Base-by-base conservation (phyloP, 2,113 vertebrate genomes). In the Columba livia region DNA sequence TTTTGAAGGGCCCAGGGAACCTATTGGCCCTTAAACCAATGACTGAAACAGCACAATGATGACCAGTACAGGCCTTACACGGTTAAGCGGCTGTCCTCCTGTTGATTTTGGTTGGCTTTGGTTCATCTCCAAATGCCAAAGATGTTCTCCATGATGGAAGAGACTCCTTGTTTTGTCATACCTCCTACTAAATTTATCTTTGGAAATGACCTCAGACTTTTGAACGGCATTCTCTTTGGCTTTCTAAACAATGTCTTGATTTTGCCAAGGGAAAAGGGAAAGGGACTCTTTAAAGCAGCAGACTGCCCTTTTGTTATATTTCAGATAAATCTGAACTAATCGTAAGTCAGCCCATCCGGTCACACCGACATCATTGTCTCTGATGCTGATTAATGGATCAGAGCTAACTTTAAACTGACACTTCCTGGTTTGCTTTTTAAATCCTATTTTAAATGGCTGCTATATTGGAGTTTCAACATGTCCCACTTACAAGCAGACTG, bases 181-280 rank as follows among this genome's bases (percentile, higher is more conserved):
- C 10, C 11, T 67, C 36, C 28, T 21, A 42, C 94, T 85, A 66
- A 79, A 77, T 95, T 94, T 96, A 65, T 84, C 82, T 94, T 89
- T 97, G 96, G 92, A 97, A 97, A 94, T 97, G 91, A 98, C 85
- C 91, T 98, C 96, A 97, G 95, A 67, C 66, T 85, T 95, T 69
- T 92, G 87, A 97, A 89, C 34, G 40, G 74, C 64, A 19, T 90
- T 97, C 95, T 93, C 92, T 93, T 95, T 93, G 90, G 58, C 80
- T 96, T 96, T 97, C 90, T 74, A 93, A 97, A 98, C 97, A 98
- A 97, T 96, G 94, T 91, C 84, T 81, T 94, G 85, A 21, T 96
- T 96, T 98, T 80, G 81, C 94, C 90, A 94, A 90, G 97, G 97
- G 97, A 98, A 97, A 98, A 98, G 93, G 96, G 95, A 98, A 98